These are phyloP conservation scores for Mamestra configurata DNA, from an alignment of 1,140 invertebrate species.

Conservation along the genomic window DNA sequence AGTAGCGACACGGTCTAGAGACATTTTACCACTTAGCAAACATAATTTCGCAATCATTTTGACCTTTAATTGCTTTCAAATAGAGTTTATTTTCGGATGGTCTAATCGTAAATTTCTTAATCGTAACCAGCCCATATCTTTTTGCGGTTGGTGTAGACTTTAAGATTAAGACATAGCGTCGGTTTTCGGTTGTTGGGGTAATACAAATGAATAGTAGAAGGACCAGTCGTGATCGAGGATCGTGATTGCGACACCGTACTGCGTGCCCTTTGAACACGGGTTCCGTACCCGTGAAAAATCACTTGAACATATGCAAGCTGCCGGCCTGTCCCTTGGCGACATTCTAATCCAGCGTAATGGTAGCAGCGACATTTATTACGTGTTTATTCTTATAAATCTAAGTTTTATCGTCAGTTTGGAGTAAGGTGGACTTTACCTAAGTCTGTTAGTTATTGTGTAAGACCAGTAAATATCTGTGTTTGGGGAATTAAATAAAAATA, in stretches of 20 bases:
- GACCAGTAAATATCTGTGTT: slow-evolving; percentile 29
- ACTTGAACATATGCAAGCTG: slow-evolving; percentile 84
- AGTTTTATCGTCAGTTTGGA: slow-evolving; percentile 31
- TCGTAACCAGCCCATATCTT: slow-evolving; percentile 56
- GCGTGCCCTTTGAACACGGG: slow-evolving; percentile 86
- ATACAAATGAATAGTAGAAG: slow-evolving; percentile 78
- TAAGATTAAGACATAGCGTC: slow-evolving; percentile 62
- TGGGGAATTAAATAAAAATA: slow-evolving; percentile 28
- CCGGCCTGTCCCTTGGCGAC: slow-evolving; percentile 70
- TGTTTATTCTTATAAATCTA: slow-evolving; percentile 37
- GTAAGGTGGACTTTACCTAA: neutral
- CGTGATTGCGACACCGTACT: slow-evolving; percentile 86
- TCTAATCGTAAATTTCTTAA: slow-evolving; percentile 53
- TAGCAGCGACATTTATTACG: slow-evolving; percentile 53
- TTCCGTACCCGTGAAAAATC: slow-evolving; percentile 86
- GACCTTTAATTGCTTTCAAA: slow-evolving; percentile 53
- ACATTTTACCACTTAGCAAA: slow-evolving; percentile 79
- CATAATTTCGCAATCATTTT: slow-evolving; percentile 58
- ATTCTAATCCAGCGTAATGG: slow-evolving; percentile 77
- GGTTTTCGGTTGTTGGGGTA: slow-evolving; percentile 62
- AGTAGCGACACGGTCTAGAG: slow-evolving; percentile 86
- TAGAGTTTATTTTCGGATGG: slow-evolving; percentile 64
- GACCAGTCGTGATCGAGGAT: slow-evolving; percentile 84
- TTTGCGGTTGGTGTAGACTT: slow-evolving; percentile 62
- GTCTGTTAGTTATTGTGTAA: neutral